phyloP scores from a whole-genome alignment of 30 jellyfish, hydroid and myxozoan genomes.

The Aurelia aurita complex sp. Pacific region DNA sequence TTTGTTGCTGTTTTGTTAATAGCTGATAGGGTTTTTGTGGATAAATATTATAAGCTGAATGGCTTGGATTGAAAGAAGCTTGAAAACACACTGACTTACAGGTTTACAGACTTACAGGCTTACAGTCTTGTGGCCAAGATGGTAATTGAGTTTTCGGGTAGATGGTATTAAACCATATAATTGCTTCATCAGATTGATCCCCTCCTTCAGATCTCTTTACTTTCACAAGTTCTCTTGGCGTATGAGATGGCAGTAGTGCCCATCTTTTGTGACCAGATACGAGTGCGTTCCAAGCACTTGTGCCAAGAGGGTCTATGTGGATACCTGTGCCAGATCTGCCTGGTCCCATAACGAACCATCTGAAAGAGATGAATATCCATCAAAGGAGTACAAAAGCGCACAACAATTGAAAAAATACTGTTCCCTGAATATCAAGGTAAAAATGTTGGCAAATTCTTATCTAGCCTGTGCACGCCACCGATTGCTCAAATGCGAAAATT shows the following conservation, averaged over 20 bases:
- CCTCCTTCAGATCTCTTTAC: slow-evolving; percentile 89
- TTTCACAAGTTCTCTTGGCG: slow-evolving; percentile 90
- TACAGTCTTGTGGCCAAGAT: slow-evolving; percentile 92
- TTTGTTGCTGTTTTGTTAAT: no score
- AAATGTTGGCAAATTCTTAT: no score
- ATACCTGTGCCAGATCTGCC: slow-evolving; percentile 97
- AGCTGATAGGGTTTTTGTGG: no score
- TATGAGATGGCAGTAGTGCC: slow-evolving; percentile 96
- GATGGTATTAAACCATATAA: slow-evolving; percentile 83
- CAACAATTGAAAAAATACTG: no score
- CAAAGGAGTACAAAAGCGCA: not conserved
- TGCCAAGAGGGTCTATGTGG: slow-evolving; percentile 98
- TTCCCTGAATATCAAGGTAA: no score
- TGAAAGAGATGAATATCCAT: slow-evolving; percentile 5
- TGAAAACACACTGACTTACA: slow-evolving; percentile 23
- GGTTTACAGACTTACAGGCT: slow-evolving; percentile 94
- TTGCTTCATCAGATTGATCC: slow-evolving; percentile 96
- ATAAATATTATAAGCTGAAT: no score
- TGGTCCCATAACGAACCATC: slow-evolving; percentile 99
- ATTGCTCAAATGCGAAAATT: no score
- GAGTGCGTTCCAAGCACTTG: slow-evolving; percentile 99
- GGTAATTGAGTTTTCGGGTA: slow-evolving; percentile 89
- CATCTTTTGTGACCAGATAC: slow-evolving; percentile 95
- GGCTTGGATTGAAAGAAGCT: no score
- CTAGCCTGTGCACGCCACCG: no score